Percentiles rank a stretch among this genome's conserved stretches.
Evolutionary conservation across 1,140 invertebrate genomes (phyloP).

Genomic region (Anastrepha ludens): DNA sequence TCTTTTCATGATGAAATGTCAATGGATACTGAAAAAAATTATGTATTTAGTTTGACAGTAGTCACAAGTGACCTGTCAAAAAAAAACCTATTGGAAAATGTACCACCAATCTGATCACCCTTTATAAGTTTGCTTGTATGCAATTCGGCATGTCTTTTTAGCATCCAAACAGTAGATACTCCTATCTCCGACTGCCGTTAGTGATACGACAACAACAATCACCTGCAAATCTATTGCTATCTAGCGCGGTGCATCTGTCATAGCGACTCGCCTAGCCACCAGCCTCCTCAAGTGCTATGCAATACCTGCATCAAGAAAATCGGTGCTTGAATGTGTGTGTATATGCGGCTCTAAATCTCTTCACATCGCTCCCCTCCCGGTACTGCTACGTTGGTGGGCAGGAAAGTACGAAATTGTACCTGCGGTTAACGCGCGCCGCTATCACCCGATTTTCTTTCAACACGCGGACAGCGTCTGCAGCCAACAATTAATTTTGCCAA

Average conservation of each 20-base stretch:
- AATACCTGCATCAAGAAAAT: not conserved
- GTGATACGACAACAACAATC: constrained; percentile 13
- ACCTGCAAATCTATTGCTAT: constrained; percentile 13
- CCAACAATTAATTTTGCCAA: constrained; percentile 42
- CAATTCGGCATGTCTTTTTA: not conserved
- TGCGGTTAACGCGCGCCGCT: not conserved
- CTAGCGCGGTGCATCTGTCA: constrained; percentile 1
- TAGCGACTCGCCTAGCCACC: not conserved
- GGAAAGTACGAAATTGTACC: constrained; percentile 41
- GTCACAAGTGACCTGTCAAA: no score
- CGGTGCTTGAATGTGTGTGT: not conserved
- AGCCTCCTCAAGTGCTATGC: not conserved
- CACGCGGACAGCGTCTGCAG: constrained; percentile 42
- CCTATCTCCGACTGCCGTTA: not conserved
- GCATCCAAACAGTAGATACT: not conserved
- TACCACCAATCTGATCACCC: no score
- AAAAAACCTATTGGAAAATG: no score
- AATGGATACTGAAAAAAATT: no score
- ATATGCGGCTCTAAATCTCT: not conserved
- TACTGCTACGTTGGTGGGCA: not conserved
- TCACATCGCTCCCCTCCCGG: not conserved
- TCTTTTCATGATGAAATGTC: no score
- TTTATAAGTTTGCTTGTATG: not conserved
- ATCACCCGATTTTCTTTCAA: not conserved
- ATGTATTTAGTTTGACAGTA: no score